Conservation (phyloP, 2,797 vertebrate species). For the Molossus alvarezi region DNA sequence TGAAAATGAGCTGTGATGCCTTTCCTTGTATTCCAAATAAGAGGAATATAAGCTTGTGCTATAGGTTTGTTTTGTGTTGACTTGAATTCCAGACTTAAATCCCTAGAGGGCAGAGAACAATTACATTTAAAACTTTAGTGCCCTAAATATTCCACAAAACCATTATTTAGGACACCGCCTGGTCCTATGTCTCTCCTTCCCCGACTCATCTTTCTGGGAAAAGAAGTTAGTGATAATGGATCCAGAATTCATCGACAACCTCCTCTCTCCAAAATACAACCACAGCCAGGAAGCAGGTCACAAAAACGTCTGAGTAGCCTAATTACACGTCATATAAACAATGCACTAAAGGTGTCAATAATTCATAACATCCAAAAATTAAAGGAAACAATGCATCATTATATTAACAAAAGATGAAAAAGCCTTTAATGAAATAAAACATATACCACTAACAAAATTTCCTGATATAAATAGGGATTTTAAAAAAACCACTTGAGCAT, state of each 20-base stretch:
- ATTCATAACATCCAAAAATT: slow-evolving; percentile 25
- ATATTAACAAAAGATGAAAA: slow-evolving; percentile 31
- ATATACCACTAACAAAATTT: not conserved
- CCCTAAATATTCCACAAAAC: not conserved
- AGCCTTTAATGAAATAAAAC: slow-evolving; percentile 23
- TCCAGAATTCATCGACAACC: not conserved
- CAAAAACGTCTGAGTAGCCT: not conserved
- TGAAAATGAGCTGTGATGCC: not conserved
- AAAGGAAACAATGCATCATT: not conserved
- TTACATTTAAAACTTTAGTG: not conserved
- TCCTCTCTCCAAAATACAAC: slow-evolving; percentile 2
- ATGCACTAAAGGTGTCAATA: not conserved
- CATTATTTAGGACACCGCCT: slow-evolving; percentile 3
- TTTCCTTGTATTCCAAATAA: not conserved
- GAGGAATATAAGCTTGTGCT: not conserved
- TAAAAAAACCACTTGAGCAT: not conserved
- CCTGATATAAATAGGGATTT: not conserved
- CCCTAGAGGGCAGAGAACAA: not conserved
- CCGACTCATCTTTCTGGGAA: not conserved
- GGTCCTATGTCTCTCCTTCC: not conserved
- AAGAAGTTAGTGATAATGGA: not conserved
- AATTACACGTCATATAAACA: not conserved
- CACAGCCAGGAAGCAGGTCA: not conserved
- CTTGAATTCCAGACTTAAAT: slow-evolving; percentile 59
- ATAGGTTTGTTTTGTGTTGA: not conserved